These are phyloP conservation scores for Galeopterus variegatus DNA, from an alignment of 2,113 vertebrate genomes.

Conservation along the genomic window DNA sequence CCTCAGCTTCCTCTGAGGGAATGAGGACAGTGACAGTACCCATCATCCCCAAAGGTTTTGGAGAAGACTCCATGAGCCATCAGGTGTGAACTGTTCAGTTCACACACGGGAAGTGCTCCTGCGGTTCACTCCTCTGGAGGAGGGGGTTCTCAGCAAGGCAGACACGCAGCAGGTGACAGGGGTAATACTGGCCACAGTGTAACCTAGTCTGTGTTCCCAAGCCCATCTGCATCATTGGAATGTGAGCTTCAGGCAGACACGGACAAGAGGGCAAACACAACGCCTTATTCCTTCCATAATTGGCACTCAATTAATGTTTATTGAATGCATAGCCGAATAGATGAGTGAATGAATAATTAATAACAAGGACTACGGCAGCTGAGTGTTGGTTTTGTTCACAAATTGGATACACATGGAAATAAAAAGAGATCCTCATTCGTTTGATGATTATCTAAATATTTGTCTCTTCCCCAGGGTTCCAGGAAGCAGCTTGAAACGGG, in stretches of 20 bases:
- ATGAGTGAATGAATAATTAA: conserved; percentile 43
- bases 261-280: background rate
- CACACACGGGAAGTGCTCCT: fast-evolving
- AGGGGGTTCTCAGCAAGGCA: background rate
- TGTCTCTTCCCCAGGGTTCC: background rate
- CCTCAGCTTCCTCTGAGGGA: background rate
- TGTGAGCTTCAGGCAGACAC: background rate
- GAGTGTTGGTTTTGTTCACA: background rate
- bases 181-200: no score
- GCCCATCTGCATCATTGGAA: background rate
- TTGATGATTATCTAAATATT: background rate
- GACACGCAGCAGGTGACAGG: background rate
- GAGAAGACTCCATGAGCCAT: background rate
- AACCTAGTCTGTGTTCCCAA: background rate
- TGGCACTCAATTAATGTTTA: background rate
- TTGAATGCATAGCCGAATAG: background rate
- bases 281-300: background rate
- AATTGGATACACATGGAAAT: background rate
- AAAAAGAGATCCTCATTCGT: background rate
- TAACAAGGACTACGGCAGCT: background rate
- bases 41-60: fast-evolving
- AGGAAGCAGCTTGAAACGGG: background rate
- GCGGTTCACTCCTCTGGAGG: background rate
- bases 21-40: background rate
- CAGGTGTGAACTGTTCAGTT: no score